Percentiles rank a stretch among this genome's conserved stretches.
phyloP scores from a whole-genome alignment of 2,113 vertebrate genomes.

The Menura novaehollandiae region DNA sequence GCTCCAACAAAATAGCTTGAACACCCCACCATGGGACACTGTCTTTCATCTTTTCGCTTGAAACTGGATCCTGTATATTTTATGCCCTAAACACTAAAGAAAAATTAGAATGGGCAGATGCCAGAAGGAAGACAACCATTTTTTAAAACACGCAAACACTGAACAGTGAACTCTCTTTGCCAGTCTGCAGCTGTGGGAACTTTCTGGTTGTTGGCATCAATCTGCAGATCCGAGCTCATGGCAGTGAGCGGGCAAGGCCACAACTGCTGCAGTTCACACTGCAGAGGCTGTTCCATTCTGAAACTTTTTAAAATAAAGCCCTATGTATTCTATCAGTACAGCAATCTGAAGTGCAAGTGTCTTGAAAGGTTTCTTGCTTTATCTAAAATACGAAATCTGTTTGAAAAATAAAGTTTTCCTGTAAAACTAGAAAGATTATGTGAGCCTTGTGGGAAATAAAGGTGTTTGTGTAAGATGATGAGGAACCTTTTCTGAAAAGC shows the following conservation, averaged over 20 bases:
- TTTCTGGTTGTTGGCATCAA: background rate
- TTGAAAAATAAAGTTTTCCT: conserved; percentile 15
- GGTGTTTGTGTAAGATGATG: background rate
- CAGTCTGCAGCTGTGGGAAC: background rate
- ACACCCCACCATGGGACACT: background rate
- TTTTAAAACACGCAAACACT: background rate
- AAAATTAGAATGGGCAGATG: background rate
- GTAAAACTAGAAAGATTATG: background rate
- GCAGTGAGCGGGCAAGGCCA: background rate
- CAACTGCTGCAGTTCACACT: conserved; percentile 16
- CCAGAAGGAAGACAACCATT: conserved; percentile 11
- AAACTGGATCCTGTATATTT: background rate
- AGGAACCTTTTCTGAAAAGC: background rate
- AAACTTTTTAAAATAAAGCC: conserved; percentile 49
- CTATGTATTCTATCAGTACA: background rate
- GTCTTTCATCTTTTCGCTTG: background rate
- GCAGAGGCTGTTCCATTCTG: background rate
- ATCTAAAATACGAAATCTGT: conserved; percentile 44
- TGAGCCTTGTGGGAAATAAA: conserved; percentile 19
- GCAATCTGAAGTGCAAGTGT: conserved; percentile 28
- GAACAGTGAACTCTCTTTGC: background rate
- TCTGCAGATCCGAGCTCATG: background rate
- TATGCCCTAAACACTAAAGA: background rate
- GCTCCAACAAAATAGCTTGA: background rate
- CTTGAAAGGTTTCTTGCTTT: conserved; percentile 22